Evolutionary conservation across 1,140 invertebrate genomes (phyloP), one percentile per base, ranked within the genome.

Genomic region (Venturia canescens): DNA sequence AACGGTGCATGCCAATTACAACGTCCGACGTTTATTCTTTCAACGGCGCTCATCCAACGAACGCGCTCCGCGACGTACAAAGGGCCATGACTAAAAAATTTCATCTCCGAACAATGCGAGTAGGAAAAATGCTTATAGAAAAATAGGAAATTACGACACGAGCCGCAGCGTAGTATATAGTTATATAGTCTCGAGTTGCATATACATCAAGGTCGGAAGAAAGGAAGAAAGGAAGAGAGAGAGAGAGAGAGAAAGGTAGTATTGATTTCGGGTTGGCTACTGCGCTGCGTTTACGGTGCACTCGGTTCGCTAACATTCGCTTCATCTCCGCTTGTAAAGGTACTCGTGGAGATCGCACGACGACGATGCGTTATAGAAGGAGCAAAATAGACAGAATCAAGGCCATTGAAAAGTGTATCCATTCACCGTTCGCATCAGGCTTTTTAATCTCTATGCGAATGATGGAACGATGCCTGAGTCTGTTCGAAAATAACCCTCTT

Each of bases 1-100:
- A 16, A 63, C 11, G 57, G 57, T 63, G 57, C 57, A 21, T 63
- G 57, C 57, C 57, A 63, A 63, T 63, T 63, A 63, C 21, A 63
- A 9, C 7, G 21, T 21, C 23, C 57, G n/a, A n/a, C n/a, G n/a
- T n/a, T n/a, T n/a, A n/a, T n/a, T n/a, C n/a, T n/a, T n/a, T n/a
- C n/a, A n/a, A n/a, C n/a, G n/a, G n/a, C n/a, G n/a, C n/a, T n/a
- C n/a, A 16, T 53, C 50, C 50, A 53, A 16, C 15, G 50, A n/a
- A n/a, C n/a, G n/a, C n/a, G n/a, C n/a, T n/a, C n/a, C n/a, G n/a
- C n/a, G n/a, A n/a, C 1, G 50, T 3, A 53, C 15, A 53, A 3
- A 34, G 3, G 31, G 31, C 31, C 3, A 34, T 34, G 31, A 34
- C 31, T 7, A 34, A 34, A 34, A 34, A 34, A 34, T 34, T 3